These are phyloP conservation scores for Lucinisca nassula DNA, from an alignment of 2,888 invertebrate species.

Conservation along the genomic window DNA sequence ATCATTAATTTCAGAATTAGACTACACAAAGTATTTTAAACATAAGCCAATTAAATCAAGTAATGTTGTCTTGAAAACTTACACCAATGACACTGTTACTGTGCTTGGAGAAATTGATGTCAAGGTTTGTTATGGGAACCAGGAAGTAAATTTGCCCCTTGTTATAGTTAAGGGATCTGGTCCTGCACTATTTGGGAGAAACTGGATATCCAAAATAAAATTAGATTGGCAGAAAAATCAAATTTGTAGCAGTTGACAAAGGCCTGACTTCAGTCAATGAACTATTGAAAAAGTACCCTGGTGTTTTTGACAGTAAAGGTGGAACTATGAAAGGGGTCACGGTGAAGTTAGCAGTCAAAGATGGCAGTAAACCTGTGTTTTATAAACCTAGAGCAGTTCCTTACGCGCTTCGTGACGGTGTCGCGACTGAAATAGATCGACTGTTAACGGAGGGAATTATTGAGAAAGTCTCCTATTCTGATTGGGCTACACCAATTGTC, in stretches of 20 bases:
- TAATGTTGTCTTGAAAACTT: conserved; percentile 21
- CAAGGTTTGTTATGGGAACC: not conserved
- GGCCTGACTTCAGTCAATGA: not conserved
- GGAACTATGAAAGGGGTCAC: not conserved
- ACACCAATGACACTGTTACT: conserved; percentile 3
- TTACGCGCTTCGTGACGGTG: conserved; percentile 21
- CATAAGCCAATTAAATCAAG: not conserved
- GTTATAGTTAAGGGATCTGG: conserved; percentile 29
- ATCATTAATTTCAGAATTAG: conserved; percentile 19
- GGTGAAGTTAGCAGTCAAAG: not conserved
- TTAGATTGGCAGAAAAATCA: conserved; percentile 17
- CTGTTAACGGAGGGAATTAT: conserved; percentile 23
- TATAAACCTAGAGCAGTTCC: conserved; percentile 36
- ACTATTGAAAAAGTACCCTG: not conserved
- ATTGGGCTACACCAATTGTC: conserved; percentile 41
- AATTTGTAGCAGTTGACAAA: not conserved
- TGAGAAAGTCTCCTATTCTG: conserved; percentile 19
- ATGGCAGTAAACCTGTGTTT: not conserved
- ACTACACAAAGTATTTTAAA: not conserved
- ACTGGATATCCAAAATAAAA: conserved; percentile 23
- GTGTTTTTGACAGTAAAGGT: not conserved
- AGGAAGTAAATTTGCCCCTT: not conserved
- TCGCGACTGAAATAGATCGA: conserved; percentile 22
- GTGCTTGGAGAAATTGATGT: conserved; percentile 7
- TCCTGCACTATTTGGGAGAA: conserved; percentile 29